Evolutionary conservation across 2,888 invertebrate genomes (phyloP), one percentile per base, ranked within the genome.

Genomic region (Eristalis tenax): DNA sequence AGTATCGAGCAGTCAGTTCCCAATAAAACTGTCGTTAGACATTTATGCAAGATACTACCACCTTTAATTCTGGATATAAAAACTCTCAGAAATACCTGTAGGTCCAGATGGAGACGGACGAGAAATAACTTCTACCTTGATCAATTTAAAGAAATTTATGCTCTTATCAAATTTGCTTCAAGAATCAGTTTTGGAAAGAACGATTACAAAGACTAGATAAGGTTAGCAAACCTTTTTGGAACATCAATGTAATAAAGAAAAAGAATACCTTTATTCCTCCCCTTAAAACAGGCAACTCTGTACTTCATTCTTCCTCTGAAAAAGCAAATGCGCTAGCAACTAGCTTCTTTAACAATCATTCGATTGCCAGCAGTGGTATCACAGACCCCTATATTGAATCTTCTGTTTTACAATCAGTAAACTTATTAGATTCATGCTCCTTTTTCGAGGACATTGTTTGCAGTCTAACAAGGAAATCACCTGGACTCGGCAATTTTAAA

Each of bases 131-230:
- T 63, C 63, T 64, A 64, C 18, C 64, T 64, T n/a, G 11, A 6
- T 1, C 11, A 32, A 63, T 63, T n/a, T n/a, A 63, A 63, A 0
- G 35, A 26, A 32, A 63, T 32, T 4, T 35, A n/a, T n/a, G 63
- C 32, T 63, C 32, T 63, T n/a, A 32, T 63, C 4, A 61, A 61
- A 61, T 61, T 4, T 61, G 61, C 26, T 61, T 63, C 15, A 63
- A n/a, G 10, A 63, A 63, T 15, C 63, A 63, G 32, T 32, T 32
- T 23, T 63, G 63, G 63, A 63, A 63, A 4, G 32, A 64, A 32
- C 10, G n/a, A 35, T n/a, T 64, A 10, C 32, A 64, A 2, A 18
- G 18, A 13, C 32, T 64, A 64, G 63, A 64, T 26, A 59, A 22
- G 11, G 26, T 23, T 11, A 26, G 26, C 4, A 43, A 43, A 18